Percentiles rank a stretch among this genome's conserved stretches.
Evolutionary conservation across 2,113 vertebrate species (phyloP).

Genomic region (Macaca nemestrina): DNA sequence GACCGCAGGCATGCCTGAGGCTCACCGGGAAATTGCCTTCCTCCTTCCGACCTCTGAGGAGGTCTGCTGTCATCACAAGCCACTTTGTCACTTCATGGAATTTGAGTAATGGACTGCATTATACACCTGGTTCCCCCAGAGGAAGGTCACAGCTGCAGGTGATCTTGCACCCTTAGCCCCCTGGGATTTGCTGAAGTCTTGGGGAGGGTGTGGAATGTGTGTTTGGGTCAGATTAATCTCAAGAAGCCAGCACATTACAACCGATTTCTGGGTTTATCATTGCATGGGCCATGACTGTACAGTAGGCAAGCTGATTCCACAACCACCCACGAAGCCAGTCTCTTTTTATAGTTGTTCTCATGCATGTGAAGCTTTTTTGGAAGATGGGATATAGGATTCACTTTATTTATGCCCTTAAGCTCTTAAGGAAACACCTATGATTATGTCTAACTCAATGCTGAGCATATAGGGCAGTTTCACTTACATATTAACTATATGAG

Average conservation of each 20-base stretch:
- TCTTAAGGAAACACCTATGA: neutral
- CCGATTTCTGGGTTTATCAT: neutral
- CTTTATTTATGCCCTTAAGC: neutral
- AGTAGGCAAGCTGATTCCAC: neutral
- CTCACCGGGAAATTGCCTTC: neutral
- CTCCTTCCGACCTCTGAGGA: neutral
- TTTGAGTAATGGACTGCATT: neutral
- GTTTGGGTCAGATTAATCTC: neutral
- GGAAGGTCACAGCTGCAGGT: neutral
- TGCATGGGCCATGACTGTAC: neutral
- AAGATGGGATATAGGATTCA: neutral
- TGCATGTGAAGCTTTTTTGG: neutral
- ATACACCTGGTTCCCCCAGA: fast-evolving
- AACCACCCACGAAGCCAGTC: neutral
- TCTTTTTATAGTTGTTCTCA: neutral
- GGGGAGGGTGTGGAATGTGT: neutral
- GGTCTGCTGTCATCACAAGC: neutral
- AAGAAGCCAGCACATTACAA: neutral
- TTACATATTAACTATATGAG: neutral
- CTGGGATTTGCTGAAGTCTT: neutral
- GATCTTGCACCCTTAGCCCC: neutral
- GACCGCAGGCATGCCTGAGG: no score
- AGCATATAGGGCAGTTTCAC: neutral
- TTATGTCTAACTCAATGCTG: neutral
- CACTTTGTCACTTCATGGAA: neutral